phyloP scores from a whole-genome alignment of 2,113 vertebrate species.

The Rhinolophus sinicus region DNA sequence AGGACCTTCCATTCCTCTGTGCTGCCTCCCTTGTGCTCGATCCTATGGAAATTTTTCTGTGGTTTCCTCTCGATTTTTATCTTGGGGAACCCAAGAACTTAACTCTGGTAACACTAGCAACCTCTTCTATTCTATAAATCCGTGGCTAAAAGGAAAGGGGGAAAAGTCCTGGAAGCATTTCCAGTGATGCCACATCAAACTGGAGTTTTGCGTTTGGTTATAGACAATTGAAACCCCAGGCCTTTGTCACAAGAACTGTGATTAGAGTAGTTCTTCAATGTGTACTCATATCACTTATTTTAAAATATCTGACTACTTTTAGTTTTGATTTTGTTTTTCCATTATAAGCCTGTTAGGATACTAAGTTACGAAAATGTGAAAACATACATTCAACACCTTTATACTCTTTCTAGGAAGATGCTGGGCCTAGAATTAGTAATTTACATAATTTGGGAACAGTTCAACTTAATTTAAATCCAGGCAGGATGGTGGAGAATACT shows the following conservation, averaged over 20 bases:
- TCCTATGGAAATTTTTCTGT: no score
- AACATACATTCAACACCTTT: neutral
- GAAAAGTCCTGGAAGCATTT: neutral
- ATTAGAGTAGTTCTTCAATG: no score
- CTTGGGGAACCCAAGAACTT: no score
- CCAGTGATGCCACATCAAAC: neutral
- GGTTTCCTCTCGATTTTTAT: no score
- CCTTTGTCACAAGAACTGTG: neutral
- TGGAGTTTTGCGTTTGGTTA: no score
- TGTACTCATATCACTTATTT: neutral
- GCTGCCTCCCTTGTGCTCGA: no score
- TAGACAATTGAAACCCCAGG: neutral
- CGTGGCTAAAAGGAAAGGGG: neutral
- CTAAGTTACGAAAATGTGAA: neutral
- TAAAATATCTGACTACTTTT: neutral
- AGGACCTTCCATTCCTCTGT: no score
- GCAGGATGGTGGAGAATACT: neutral
- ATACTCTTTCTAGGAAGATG: neutral
- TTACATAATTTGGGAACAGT: neutral
- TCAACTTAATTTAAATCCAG: neutral
- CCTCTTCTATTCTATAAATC: neutral
- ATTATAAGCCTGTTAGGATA: neutral
- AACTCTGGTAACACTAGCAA: no score
- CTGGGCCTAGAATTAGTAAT: neutral
- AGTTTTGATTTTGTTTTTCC: neutral